A percentile compares a stretch with the other conserved stretches of the same genome.
phyloP scores from a whole-genome alignment of 2,797 vertebrate genomes.

The Psittacula derbiana region DNA sequence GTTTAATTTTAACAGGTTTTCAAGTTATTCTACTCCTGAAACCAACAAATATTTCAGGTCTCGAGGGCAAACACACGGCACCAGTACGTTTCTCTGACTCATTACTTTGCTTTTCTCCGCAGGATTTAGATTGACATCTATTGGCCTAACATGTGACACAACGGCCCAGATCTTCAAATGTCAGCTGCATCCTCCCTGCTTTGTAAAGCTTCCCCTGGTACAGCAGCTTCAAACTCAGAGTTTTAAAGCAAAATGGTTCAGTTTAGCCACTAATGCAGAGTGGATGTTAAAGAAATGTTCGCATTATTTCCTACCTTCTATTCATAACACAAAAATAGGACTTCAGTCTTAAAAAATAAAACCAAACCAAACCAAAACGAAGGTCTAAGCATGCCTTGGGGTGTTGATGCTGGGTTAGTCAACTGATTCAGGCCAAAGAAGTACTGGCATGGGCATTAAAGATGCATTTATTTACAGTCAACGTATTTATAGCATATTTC shows the following conservation, averaged over 20 bases:
- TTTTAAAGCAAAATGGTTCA: slow-evolving; percentile 31
- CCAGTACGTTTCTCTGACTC: neutral
- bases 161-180: slow-evolving; percentile 36
- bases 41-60: slow-evolving; percentile 22
- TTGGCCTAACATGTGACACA: slow-evolving; percentile 52
- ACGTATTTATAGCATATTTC: neutral
- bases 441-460: neutral
- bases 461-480: neutral
- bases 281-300: neutral
- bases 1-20: neutral
- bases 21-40: slow-evolving; percentile 10
- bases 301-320: neutral
- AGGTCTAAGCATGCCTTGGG: neutral
- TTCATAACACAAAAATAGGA: neutral
- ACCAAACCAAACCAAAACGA: neutral
- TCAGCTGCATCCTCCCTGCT: slow-evolving; percentile 3
- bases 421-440: neutral
- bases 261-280: neutral
- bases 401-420: neutral
- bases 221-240: neutral
- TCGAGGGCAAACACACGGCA: slow-evolving; percentile 31
- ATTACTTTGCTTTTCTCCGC: slow-evolving; percentile 49
- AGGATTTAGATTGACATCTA: slow-evolving; percentile 70
- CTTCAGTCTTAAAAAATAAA: neutral
- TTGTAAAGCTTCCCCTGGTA: slow-evolving; percentile 12